Conservation (phyloP, 2,113 vertebrate species). For the Chrysemys picta region DNA sequence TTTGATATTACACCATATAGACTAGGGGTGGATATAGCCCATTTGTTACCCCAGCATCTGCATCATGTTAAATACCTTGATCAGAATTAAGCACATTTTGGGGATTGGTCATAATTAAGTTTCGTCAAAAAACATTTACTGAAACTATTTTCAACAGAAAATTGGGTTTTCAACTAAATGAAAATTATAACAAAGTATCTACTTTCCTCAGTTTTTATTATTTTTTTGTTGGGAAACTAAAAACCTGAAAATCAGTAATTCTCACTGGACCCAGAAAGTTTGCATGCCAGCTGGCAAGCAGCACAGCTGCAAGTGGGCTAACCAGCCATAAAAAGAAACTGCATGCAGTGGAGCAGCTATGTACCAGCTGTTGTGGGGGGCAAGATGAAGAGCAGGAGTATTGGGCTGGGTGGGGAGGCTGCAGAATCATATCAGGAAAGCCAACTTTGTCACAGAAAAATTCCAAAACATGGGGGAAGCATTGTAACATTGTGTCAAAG, state of each 20-base stretch:
- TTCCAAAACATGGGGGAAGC: not conserved
- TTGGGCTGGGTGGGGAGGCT: not conserved
- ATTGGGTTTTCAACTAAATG: not conserved
- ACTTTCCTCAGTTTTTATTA: not conserved
- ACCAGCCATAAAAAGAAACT: not conserved
- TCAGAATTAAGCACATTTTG: constrained; percentile 49
- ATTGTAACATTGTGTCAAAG: not conserved
- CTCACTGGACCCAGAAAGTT: not conserved
- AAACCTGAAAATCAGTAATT: not conserved
- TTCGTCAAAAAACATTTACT: not conserved
- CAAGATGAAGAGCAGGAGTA: not conserved
- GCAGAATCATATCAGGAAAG: not conserved
- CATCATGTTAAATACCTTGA: not conserved
- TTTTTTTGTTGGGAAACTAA: not conserved
- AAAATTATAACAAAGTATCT: not conserved
- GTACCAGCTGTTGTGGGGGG: not conserved
- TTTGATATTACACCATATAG: constrained; percentile 24
- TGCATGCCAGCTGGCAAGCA: not conserved
- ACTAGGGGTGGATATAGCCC: not conserved
- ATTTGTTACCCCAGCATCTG: constrained; percentile 27
- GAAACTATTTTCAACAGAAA: not conserved
- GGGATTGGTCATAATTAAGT: not conserved
- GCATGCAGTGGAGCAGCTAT: not conserved
- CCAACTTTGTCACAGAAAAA: not conserved
- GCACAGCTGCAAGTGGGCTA: not conserved